Conservation (phyloP, 2,113 vertebrate species). For the Hydrolagus affinis region DNA sequence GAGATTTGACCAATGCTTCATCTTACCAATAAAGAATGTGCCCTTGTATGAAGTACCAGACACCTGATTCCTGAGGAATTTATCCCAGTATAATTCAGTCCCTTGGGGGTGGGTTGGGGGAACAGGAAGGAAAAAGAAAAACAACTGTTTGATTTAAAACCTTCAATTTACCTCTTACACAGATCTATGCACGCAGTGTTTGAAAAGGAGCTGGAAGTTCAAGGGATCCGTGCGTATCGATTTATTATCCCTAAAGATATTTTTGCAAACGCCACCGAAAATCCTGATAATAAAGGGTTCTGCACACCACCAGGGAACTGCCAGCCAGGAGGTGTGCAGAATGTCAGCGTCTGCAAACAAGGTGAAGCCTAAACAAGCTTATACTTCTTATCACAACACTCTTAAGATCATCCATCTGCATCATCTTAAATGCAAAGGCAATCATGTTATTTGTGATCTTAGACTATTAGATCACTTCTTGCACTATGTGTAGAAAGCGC, state of each 20-base stretch:
- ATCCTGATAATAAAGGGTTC: not conserved
- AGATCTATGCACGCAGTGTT: not conserved
- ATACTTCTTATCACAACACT: too few relatives aligned
- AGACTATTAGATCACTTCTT: too few relatives aligned
- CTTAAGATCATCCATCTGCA: too few relatives aligned
- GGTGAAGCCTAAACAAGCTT: not conserved
- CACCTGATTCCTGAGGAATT: too few relatives aligned
- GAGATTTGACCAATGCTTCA: too few relatives aligned
- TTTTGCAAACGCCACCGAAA: not conserved
- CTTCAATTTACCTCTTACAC: not conserved
- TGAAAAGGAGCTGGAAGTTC: slow-evolving; percentile 12
- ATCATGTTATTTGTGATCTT: too few relatives aligned
- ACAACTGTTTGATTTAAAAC: not conserved
- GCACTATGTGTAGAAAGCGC: too few relatives aligned
- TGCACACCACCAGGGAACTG: not conserved
- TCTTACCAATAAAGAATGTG: too few relatives aligned
- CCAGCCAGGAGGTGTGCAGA: not conserved
- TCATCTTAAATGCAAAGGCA: too few relatives aligned
- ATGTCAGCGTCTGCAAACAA: slow-evolving; percentile 23
- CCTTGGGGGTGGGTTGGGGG: not conserved
- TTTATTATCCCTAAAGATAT: slow-evolving; percentile 2
- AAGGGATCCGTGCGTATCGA: not conserved
- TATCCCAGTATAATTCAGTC: too few relatives aligned
- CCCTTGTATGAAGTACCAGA: too few relatives aligned
- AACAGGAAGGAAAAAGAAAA: not conserved